Conservation (phyloP, 2,113 vertebrate species). For the Strix aluco region DNA sequence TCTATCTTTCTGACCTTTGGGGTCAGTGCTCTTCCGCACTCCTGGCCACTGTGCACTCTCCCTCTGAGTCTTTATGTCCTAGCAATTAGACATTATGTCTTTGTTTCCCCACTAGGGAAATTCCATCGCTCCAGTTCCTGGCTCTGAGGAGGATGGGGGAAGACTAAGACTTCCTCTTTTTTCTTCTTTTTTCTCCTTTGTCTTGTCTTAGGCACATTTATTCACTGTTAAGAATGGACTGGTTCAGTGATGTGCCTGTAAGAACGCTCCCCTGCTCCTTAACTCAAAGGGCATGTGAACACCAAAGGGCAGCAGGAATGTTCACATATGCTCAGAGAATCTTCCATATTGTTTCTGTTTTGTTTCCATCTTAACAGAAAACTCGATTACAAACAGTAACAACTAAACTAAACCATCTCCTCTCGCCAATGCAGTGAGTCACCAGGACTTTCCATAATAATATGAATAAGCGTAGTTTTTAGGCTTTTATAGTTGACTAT, state of each 20-base stretch:
- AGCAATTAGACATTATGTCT: slow-evolving; percentile 6
- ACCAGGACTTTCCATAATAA: slow-evolving; percentile 32
- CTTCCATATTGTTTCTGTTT: slow-evolving; percentile 1
- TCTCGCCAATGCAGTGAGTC: background rate
- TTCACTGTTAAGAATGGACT: background rate
- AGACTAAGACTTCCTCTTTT: background rate
- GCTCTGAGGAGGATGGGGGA: background rate
- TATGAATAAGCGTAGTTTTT: slow-evolving; percentile 26
- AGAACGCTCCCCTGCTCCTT: background rate
- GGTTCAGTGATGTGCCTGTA: background rate
- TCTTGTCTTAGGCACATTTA: background rate
- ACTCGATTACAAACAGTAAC: slow-evolving; percentile 2
- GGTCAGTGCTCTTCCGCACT: background rate
- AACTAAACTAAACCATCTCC: background rate
- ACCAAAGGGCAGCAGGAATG: background rate
- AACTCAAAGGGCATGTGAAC: background rate
- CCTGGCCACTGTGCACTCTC: background rate
- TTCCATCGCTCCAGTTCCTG: background rate
- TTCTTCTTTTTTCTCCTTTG: background rate
- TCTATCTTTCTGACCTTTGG: background rate
- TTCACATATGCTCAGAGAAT: background rate
- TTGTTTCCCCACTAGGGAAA: slow-evolving; percentile 9
- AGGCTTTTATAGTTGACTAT: background rate
- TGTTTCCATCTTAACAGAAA: slow-evolving; percentile 58
- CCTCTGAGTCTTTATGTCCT: background rate